These are phyloP conservation scores for Melanchra persicariae DNA, from an alignment of 2,888 invertebrate genomes.

Conservation along the genomic window DNA sequence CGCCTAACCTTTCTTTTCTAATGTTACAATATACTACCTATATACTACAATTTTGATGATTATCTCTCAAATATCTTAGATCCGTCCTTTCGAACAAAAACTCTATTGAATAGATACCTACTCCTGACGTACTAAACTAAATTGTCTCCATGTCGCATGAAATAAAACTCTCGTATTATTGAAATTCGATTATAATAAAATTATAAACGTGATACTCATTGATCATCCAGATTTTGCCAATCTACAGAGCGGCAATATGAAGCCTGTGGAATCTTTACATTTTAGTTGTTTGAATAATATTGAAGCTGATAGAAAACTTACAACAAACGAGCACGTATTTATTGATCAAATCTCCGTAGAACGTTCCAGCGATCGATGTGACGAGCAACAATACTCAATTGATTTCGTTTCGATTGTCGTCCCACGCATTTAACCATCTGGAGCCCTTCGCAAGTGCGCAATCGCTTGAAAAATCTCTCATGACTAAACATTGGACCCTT, in stretches of 20 bases:
- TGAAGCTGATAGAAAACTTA: conserved; percentile 7
- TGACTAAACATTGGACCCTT: conserved; percentile 29
- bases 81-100: background rate
- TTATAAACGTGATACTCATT: conserved; percentile 4
- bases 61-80: conserved; percentile 28
- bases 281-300: conserved; percentile 1
- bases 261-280: background rate
- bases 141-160: background rate
- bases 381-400: conserved; percentile 46
- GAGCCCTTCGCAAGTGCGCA: conserved; percentile 38
- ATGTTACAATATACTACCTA: conserved; percentile 39
- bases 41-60: conserved; percentile 17
- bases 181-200: conserved; percentile 5
- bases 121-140: background rate
- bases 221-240: conserved; percentile 2
- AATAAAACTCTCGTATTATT: background rate
- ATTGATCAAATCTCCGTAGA: conserved; percentile 42
- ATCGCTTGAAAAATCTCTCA: conserved; percentile 55
- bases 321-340: conserved; percentile 13
- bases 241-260: background rate
- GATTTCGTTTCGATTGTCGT: conserved; percentile 23
- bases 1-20: conserved; percentile 64
- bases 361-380: conserved; percentile 38
- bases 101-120: background rate
- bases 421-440: conserved; percentile 45